Base-by-base conservation (phyloP, 2,888 invertebrate genomes). In the Pachliopta kotzebuea region DNA sequence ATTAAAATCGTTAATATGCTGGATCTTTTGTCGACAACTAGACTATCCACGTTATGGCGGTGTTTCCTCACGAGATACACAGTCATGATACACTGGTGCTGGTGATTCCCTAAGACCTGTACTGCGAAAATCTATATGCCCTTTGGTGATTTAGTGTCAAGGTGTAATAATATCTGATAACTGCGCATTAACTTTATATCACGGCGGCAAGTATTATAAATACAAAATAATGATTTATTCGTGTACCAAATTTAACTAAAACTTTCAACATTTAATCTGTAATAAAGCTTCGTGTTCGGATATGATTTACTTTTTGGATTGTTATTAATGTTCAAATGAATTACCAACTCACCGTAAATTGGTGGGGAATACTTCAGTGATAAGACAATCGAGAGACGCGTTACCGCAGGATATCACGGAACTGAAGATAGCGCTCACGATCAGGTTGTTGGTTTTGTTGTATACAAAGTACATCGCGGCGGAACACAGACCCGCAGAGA, bases 321-420 rank as follows among this genome's bases (percentile, higher is more conserved):
- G 4, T 26, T 4, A 26, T 26, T 26, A 26, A 26, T 14, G 37
- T 37, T 14, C 4, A 37, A 4, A 11, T 3, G 1, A 14, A 45
- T n/a, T n/a, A 21, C 18, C n/a, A 49, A 18, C 56, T 80, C 88
- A 96, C 96, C 97, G 94, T 78, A 98, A 93, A 87, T 96, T 95
- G 53, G 98, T 98, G 45, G 98, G 98, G 84, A 98, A 98, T 68
- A 98, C 96, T 92, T 98, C 98, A 26, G 97, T 97, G 79, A 97
- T 96, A 72, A 98, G 94, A 81, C 98, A 98, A 91, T 98, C 98
- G 69, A 98, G 92, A 6, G 98, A 96, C 61, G 97, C 97, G 86
- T 97, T 97, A 69, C 97, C 97, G 83, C 96, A 97, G 64, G 96
- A 96, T 72, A 97, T 97, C 65, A 96, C 96, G 60, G 96, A 96